Evolutionary conservation across 2,888 invertebrate genomes (phyloP), one percentile per base, ranked within the genome.

Genomic region (Zhuqinia jingwanae): DNA sequence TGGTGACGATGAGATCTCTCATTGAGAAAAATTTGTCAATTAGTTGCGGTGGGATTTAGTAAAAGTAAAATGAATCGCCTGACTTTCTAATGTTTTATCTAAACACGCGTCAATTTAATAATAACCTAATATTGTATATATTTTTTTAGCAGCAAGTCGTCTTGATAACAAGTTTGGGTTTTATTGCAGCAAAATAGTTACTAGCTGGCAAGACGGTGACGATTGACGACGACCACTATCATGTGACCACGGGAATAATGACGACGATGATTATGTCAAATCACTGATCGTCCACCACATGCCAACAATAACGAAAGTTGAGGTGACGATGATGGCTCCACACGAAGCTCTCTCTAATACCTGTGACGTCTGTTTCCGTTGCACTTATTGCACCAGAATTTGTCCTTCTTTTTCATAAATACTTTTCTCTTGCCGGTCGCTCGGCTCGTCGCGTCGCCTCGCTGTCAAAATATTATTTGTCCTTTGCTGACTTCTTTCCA

Each of bases 1-100:
- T 68, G 80, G 20, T 50, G 30, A 80, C 53, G 75, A 84, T 77
- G 84, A 84, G 77, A 84, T 84, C 77, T 84, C 84, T 84, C 84
- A 84, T 84, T 84, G 84, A 84, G 84, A 56, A 77, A 36, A 77
- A 53, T 36, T n/a, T 84, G 76, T 84, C 65, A 68, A 77, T 68
- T 77, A 68, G 22, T 82, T 60, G 63, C 30, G 63, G 53, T 75
- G 20, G 36, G 47, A 15, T 50, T 63, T 20, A 22, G 58, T 45
- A 82, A 75, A 73, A 45, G 13, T 36, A 15, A 22, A 81, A 76
- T 15, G 30, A 60, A 3, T 36, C 36, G 8, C 3, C 36, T 36
- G 36, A 36, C n/a, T n/a, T n/a, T n/a, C n/a, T n/a, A n/a, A n/a
- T n/a, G n/a, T n/a, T 36, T 6, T 36, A 36, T 36, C 36, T 6